These are phyloP conservation scores for Drosophila lacicola DNA, from an alignment of 2,888 invertebrate species.

Conservation along the genomic window DNA sequence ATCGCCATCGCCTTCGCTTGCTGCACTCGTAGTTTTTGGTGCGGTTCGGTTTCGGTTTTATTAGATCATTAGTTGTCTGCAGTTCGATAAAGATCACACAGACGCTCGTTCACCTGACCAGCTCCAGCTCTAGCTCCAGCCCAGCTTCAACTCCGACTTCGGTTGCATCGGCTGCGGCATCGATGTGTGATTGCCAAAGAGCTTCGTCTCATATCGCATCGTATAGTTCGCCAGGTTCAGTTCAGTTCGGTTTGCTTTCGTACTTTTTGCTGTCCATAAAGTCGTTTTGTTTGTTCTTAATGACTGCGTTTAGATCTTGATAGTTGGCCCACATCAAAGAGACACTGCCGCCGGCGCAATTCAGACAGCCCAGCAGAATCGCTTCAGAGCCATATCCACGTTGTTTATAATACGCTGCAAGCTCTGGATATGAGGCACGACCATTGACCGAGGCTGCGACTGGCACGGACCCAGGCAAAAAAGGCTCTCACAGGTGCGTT, in stretches of 20 bases:
- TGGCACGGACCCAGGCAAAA: slow-evolving; percentile 24
- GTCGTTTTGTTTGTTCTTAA: slow-evolving; percentile 81
- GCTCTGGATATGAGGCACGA: slow-evolving; percentile 59
- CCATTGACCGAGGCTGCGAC: slow-evolving; percentile 26
- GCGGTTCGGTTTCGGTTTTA: slow-evolving; percentile 79
- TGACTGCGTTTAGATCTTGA: slow-evolving; percentile 83
- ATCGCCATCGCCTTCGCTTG: slow-evolving; percentile 28
- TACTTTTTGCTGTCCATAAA: slow-evolving; percentile 81
- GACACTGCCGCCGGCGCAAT: slow-evolving; percentile 67
- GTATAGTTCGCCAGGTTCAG: slow-evolving; percentile 28
- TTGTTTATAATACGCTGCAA: slow-evolving; percentile 69
- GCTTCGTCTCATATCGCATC: slow-evolving; percentile 46
- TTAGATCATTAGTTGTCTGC: slow-evolving; percentile 84
- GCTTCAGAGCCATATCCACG: slow-evolving; percentile 47
- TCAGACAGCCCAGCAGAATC: slow-evolving; percentile 21
- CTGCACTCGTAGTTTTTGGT: slow-evolving; percentile 57
- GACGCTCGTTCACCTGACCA: slow-evolving; percentile 67
- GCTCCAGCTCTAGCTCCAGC: slow-evolving; percentile 33
- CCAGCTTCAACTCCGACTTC: slow-evolving; percentile 10
- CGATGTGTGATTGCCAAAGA: slow-evolving; percentile 69
- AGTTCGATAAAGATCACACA: slow-evolving; percentile 81
- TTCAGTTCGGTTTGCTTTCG: slow-evolving; percentile 43
- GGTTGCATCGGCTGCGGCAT: slow-evolving; percentile 40
- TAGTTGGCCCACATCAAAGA: slow-evolving; percentile 79
- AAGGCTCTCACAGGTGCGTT: slow-evolving; percentile 38